Evolutionary conservation across 2,888 invertebrate genomes (phyloP).

Genomic region (Colostygia pectinataria): DNA sequence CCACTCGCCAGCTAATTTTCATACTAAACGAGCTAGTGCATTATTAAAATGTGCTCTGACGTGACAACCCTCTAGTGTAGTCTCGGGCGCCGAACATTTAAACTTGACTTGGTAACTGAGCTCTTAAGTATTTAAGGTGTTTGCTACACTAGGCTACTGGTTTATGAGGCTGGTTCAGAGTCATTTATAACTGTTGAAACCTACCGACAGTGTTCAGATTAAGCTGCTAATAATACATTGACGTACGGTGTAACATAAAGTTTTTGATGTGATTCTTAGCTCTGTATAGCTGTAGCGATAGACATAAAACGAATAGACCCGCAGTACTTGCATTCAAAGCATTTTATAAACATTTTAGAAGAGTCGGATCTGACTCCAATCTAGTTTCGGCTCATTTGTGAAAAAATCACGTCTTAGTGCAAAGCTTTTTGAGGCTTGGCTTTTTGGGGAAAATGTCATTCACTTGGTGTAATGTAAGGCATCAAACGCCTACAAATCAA

Average conservation of each 20-base stretch:
- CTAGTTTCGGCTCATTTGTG: too few relatives aligned
- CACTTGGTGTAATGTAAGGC: too few relatives aligned
- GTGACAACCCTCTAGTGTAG: constrained; percentile 64
- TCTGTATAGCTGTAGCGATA: too few relatives aligned
- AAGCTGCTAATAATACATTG: constrained; percentile 33
- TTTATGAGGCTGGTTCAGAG: constrained; percentile 45
- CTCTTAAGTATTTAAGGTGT: constrained; percentile 67
- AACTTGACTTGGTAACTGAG: constrained; percentile 63
- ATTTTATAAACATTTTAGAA: too few relatives aligned
- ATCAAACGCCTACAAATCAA: too few relatives aligned
- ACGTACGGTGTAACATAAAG: constrained; percentile 10
- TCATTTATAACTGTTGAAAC: constrained; percentile 31
- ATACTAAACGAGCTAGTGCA: constrained; percentile 79
- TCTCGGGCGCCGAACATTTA: constrained; percentile 59
- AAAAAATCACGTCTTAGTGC: too few relatives aligned
- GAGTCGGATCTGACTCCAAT: too few relatives aligned
- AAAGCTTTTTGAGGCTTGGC: too few relatives aligned
- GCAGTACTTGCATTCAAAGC: too few relatives aligned
- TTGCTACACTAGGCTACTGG: constrained; percentile 54
- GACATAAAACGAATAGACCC: too few relatives aligned
- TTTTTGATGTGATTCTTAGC: constrained; percentile 8
- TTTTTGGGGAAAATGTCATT: too few relatives aligned
- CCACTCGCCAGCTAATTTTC: constrained; percentile 75
- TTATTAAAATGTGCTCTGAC: constrained; percentile 76
- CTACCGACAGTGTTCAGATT: constrained; percentile 25